Base-by-base conservation (phyloP, 2,888 invertebrate genomes). In the Blastobasis lacticolella region DNA sequence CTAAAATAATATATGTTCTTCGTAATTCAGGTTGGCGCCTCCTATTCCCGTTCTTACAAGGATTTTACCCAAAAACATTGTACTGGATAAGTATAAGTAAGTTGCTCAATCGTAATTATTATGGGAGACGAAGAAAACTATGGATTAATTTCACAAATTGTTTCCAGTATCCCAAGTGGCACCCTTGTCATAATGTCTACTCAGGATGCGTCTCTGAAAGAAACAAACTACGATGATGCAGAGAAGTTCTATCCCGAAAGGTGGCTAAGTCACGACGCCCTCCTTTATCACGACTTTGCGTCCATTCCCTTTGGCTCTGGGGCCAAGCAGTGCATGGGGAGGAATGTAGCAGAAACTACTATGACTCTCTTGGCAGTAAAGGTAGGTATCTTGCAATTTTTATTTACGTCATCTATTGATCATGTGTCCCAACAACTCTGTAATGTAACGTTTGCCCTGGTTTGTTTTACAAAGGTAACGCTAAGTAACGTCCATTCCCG, bases 241-340 rank as follows among this genome's bases (percentile, higher is more conserved):
- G 63, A 76, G 0, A 89, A 88, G 53, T 93, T 91, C 61, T 75
- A 80, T 55, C 92, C 93, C 0, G 92, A 92, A 59, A 81, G 93
- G 53, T 93, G 93, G 93, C 62, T 91, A 10, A 73, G 72, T 10
- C 50, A 67, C 0, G 85, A 87, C 8, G 56, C 75, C 0, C 69
- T 76, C 37, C 78, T 88, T 9, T 78, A 82, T 53, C 90, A 90
- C 51, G 73, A 86, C 0, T 91, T 91, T 62, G 91, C 91, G 37
- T 90, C 89, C 1, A 84, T 92, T 57, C 92, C 92, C 0, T 93
- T 92, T 64, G 93, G 92, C 0, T 87, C 88, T 61, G 93, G 92
- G 4, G 77, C 89, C 1, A 88, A 91, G 54, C 90, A 91, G 51
- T 92, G 92, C 57, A 62, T 92, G 38, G 92, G 91, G 0, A 90